Percentiles rank a stretch among this genome's conserved stretches.
Conservation (phyloP, 2,888 invertebrate genomes). For the Minunthozetes semirufus region DNA sequence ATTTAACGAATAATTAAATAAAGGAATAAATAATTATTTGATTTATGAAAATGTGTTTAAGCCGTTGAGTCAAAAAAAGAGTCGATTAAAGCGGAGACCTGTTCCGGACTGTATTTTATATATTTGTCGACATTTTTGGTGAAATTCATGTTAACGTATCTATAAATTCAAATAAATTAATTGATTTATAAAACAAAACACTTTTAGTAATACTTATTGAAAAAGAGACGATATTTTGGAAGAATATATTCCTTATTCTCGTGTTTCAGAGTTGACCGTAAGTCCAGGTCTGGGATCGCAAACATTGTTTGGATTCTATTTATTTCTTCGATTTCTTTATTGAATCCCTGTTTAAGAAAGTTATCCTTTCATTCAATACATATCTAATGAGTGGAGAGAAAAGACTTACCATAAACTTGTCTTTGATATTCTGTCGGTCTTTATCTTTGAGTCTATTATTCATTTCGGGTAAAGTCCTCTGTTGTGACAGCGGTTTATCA, state of each 20-base stretch:
- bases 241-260: constrained; percentile 82
- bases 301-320: constrained; percentile 76
- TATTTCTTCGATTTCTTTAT: constrained; percentile 89
- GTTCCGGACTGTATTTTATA: constrained; percentile 76
- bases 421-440: constrained; percentile 76
- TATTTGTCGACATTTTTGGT: constrained; percentile 91
- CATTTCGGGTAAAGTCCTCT: constrained; percentile 29
- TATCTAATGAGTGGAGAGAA: not conserved
- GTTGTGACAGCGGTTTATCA: constrained; percentile 48
- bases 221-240: constrained; percentile 73
- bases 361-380: not conserved
- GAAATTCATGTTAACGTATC: constrained; percentile 68
- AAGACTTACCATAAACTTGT: constrained; percentile 70
- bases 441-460: constrained; percentile 66
- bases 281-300: constrained; percentile 84
- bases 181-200: not conserved
- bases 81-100: constrained; percentile 73
- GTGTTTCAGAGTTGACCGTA: constrained; percentile 75
- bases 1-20: too few relatives aligned
- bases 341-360: constrained; percentile 65
- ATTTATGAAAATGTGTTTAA: too few relatives aligned
- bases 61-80: constrained; percentile 81
- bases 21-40: too few relatives aligned
- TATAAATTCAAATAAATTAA: constrained; percentile 47
- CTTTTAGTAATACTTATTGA: constrained; percentile 56